A percentile compares a stretch with the other conserved stretches of the same genome.
Conservation (phyloP, 2,113 vertebrate species). For the Microtus pennsylvanicus region DNA sequence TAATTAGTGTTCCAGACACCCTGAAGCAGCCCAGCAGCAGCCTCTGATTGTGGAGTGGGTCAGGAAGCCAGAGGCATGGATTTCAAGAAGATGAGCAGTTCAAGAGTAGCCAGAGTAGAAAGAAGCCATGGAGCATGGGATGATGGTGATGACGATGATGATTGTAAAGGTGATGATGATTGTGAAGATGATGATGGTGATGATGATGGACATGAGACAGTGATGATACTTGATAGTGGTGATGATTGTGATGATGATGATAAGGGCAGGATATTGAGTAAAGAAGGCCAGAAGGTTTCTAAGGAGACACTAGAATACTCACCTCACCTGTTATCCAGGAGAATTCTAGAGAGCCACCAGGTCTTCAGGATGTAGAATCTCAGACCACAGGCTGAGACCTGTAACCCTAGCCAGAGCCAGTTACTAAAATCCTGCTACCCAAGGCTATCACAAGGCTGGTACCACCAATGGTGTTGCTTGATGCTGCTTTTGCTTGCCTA, state of each 20-base stretch:
- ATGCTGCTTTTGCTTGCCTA: background rate
- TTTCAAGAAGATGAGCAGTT: background rate
- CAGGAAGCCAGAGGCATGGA: background rate
- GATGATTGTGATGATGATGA: background rate
- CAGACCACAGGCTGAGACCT: background rate
- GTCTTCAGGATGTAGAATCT: background rate
- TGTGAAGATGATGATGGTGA: background rate
- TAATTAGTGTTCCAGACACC: background rate
- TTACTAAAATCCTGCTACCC: background rate
- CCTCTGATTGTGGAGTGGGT: background rate
- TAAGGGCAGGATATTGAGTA: background rate
- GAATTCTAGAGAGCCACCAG: background rate
- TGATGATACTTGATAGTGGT: background rate
- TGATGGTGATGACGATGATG: background rate
- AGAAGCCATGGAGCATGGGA: background rate
- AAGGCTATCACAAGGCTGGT: background rate
- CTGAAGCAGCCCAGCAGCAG: background rate
- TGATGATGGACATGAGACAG: background rate
- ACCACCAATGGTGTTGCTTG: background rate
- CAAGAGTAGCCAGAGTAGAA: background rate
- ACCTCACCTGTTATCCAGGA: background rate
- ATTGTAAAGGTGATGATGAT: background rate
- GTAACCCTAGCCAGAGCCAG: background rate
- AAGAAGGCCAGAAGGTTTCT: background rate
- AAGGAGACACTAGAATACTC: background rate